Percentiles rank a stretch among this genome's conserved stretches.
These are phyloP conservation scores for Circaetus gallicus DNA, from an alignment of 2,113 vertebrate species.

Conservation along the genomic window DNA sequence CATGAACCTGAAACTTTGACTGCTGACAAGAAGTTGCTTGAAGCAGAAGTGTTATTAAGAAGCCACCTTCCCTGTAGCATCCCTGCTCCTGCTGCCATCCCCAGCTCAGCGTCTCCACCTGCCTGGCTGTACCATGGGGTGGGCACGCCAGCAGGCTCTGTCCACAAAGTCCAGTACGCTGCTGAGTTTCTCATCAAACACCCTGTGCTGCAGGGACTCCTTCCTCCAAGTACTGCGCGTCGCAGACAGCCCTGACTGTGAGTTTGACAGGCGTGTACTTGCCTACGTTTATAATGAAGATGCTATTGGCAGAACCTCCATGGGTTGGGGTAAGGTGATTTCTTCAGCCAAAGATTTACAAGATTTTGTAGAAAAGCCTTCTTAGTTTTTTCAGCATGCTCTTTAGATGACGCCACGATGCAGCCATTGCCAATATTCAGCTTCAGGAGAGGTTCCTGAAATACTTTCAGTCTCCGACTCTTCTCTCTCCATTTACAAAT, in stretches of 20 bases:
- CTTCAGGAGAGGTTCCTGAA: constrained; percentile 32
- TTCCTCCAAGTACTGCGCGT: neutral
- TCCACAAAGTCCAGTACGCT: constrained; percentile 48
- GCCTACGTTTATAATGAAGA: constrained; percentile 40
- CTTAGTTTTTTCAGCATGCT: neutral
- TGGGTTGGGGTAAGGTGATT: neutral
- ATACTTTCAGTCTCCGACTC: neutral
- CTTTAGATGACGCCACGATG: neutral
- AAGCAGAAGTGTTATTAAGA: constrained; percentile 68
- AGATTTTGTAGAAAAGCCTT: neutral
- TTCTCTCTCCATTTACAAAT: constrained; percentile 26
- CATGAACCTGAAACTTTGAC: constrained; percentile 67
- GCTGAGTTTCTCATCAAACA: constrained; percentile 69
- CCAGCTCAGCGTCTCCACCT: constrained; percentile 64
- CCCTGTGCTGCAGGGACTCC: constrained; percentile 29
- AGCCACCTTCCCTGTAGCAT: constrained; percentile 44
- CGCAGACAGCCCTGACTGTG: constrained; percentile 49
- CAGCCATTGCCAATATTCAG: neutral
- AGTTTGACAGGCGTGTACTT: constrained; percentile 42
- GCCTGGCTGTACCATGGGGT: constrained; percentile 21
- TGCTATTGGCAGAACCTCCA: constrained; percentile 35
- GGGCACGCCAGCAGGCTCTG: constrained; percentile 45
- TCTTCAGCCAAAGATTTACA: constrained; percentile 24
- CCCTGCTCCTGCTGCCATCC: constrained; percentile 44
- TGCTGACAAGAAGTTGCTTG: constrained; percentile 70